These are phyloP conservation scores for Brachionus asplanchnoidis DNA, from an alignment of 1,140 invertebrate species.

Conservation along the genomic window DNA sequence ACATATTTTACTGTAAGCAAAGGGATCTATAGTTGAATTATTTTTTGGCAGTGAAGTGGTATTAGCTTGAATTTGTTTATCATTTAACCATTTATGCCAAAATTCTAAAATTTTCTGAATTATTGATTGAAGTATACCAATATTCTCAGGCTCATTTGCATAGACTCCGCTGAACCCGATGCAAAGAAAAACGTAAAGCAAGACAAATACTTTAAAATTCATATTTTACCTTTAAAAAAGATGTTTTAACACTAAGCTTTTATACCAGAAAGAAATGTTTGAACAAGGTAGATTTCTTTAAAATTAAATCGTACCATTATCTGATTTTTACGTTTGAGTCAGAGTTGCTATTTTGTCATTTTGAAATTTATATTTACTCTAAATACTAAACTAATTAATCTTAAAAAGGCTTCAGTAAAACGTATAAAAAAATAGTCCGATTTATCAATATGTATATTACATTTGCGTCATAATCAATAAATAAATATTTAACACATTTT, in stretches of 20 bases:
- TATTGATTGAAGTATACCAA: background rate
- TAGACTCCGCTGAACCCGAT: background rate
- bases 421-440: too few species aligned
- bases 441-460: too few species aligned
- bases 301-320: background rate
- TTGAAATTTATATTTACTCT: background rate
- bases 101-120: background rate
- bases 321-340: background rate
- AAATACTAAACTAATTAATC: too few species aligned
- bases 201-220: background rate
- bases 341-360: background rate
- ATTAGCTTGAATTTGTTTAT: background rate
- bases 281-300: background rate
- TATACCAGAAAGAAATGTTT: background rate
- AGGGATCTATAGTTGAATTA: background rate
- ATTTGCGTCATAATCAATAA: too few species aligned
- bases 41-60: background rate
- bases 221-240: background rate
- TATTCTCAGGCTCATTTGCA: background rate
- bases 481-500: too few species aligned
- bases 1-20: background rate
- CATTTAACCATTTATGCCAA: background rate
- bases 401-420: too few species aligned
- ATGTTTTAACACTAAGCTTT: background rate
- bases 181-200: background rate